Evolutionary conservation across 2,797 vertebrate genomes (phyloP).

Genomic region (Melanotaenia maccullochi): DNA sequence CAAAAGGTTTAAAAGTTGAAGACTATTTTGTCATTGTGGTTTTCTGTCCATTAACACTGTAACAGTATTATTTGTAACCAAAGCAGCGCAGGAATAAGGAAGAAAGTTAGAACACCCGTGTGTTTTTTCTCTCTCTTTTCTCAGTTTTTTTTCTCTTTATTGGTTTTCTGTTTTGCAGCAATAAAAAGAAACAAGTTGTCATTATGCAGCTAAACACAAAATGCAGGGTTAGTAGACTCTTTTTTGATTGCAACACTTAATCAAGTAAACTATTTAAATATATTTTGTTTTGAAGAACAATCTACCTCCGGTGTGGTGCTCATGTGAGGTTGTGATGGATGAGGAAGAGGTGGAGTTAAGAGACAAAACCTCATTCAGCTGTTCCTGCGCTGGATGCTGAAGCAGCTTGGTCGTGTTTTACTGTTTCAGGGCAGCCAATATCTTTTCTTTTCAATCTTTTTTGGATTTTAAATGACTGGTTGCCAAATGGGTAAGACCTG

Average conservation of each 20-base stretch:
- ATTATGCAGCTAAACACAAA: background rate
- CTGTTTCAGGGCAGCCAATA: background rate
- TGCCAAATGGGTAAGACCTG: conserved; percentile 65
- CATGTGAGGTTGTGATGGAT: background rate
- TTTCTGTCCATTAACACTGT: no score
- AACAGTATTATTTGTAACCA: no score
- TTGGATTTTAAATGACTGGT: conserved; percentile 69
- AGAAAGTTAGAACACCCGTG: no score
- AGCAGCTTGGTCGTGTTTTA: background rate
- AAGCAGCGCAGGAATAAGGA: no score
- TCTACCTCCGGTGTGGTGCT: background rate
- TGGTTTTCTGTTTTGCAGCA: rapidly evolving
- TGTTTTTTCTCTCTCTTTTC: no score
- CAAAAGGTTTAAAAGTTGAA: background rate
- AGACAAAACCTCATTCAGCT: conserved; percentile 37
- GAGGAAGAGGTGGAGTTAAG: conserved; percentile 55
- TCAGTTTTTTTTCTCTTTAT: no score
- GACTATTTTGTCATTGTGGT: no score
- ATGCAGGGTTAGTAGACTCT: no score
- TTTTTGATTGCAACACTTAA: no score
- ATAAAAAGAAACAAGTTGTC: background rate
- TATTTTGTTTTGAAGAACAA: conserved; percentile 27
- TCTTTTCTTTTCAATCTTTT: background rate
- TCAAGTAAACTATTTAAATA: no score
- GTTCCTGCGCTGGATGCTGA: background rate